Conservation (phyloP, 2,888 invertebrate species). For the Gortyna flavago region DNA sequence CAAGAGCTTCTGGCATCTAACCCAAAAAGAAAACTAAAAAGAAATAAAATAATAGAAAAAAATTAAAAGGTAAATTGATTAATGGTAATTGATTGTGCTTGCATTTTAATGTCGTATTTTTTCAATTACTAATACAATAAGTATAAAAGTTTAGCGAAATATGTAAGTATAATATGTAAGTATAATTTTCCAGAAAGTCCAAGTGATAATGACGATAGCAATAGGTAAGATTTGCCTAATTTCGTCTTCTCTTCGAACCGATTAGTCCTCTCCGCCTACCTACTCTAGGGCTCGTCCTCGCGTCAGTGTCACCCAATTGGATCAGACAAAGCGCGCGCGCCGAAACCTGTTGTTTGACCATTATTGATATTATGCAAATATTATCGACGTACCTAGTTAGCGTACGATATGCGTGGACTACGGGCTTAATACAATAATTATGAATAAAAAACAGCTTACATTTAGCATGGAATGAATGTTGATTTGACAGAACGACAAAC, state of each 20-base stretch:
- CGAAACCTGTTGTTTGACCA: conserved; percentile 58
- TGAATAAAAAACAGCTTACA: not conserved
- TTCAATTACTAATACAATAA: not conserved
- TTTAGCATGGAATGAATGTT: not conserved
- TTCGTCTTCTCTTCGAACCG: too few species aligned
- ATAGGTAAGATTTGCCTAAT: not conserved
- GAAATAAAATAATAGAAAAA: too few species aligned
- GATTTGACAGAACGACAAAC: too few species aligned
- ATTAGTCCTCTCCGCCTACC: conserved; percentile 15
- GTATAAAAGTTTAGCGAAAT: not conserved
- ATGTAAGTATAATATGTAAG: too few species aligned
- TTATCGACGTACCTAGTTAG: conserved; percentile 11
- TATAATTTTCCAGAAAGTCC: not conserved
- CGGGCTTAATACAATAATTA: not conserved
- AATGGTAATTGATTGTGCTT: not conserved
- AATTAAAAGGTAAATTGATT: not conserved
- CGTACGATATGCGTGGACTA: conserved; percentile 1
- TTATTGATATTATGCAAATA: conserved; percentile 57
- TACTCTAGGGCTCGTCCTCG: conserved; percentile 54
- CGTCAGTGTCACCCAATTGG: conserved; percentile 54
- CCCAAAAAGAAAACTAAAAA: not conserved
- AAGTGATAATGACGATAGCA: not conserved
- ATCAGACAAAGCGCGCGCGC: conserved; percentile 41
- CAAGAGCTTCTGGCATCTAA: too few species aligned
- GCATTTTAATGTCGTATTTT: not conserved